A percentile compares a stretch with the other conserved stretches of the same genome.
phyloP scores from a whole-genome alignment of 2,113 vertebrate species.

The Trichomycterus rosablanca region DNA sequence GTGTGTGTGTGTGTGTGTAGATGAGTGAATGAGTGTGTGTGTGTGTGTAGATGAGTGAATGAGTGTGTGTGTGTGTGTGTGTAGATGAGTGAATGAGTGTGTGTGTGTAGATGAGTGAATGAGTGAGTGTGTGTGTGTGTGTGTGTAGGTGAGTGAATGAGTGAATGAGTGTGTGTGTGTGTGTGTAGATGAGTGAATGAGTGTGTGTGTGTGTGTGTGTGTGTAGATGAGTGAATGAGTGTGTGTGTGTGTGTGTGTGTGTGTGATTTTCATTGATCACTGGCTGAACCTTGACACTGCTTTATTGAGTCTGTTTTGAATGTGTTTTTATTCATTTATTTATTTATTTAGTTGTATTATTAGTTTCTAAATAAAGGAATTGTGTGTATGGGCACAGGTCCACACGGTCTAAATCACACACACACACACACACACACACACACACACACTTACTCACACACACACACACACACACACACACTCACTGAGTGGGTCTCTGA shows the following conservation, averaged over 20 bases:
- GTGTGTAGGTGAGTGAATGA: too few relatives aligned
- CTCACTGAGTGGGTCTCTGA: background rate
- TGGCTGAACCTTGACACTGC: slow-evolving; percentile 22
- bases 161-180: too few relatives aligned
- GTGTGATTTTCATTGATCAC: too few relatives aligned
- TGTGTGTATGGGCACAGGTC: background rate
- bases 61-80: slow-evolving; percentile 38
- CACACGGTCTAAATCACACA: background rate
- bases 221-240: background rate
- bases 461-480: slow-evolving; percentile 21
- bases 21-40: slow-evolving; percentile 25
- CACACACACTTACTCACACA: slow-evolving; percentile 6
- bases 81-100: too few relatives aligned
- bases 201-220: slow-evolving; percentile 6
- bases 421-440: slow-evolving; percentile 17
- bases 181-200: too few relatives aligned
- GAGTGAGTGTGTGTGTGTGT: too few relatives aligned
- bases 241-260: too few relatives aligned
- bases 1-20: slow-evolving; percentile 17
- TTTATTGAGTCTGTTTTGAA: slow-evolving; percentile 40
- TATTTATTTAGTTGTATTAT: too few relatives aligned
- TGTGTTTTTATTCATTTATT: background rate
- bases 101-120: too few relatives aligned
- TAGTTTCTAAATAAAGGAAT: too few relatives aligned
- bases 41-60: slow-evolving; percentile 31